A percentile compares a stretch with the other conserved stretches of the same genome.
These are phyloP conservation scores for Polia nebulosa DNA, from an alignment of 2,888 invertebrate species.

Conservation along the genomic window DNA sequence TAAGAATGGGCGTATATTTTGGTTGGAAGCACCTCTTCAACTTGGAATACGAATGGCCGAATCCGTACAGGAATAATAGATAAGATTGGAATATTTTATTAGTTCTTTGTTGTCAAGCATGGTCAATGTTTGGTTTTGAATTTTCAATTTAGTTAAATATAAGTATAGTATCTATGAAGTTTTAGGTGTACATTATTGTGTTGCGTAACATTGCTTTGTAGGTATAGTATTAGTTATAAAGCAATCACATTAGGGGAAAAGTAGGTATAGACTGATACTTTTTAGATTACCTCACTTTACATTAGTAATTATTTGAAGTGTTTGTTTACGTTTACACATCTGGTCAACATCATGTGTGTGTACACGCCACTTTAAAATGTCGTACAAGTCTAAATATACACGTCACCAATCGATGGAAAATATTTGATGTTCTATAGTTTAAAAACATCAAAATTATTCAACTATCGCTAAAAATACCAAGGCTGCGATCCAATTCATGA, in stretches of 20 bases:
- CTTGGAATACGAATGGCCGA: constrained; percentile 23
- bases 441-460: background rate
- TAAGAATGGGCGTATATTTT: constrained; percentile 48
- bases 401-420: background rate
- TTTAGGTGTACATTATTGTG: background rate
- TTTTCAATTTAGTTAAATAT: constrained; percentile 1
- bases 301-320: constrained; percentile 31
- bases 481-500: constrained; percentile 17
- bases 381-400: background rate
- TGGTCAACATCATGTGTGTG: background rate
- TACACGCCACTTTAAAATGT: background rate
- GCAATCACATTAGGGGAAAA: constrained; percentile 21
- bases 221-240: background rate
- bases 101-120: constrained; percentile 26
- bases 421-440: background rate
- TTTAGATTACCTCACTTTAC: background rate
- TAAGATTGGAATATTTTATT: constrained; percentile 53
- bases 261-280: background rate
- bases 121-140: constrained; percentile 16
- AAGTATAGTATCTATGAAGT: constrained; percentile 2
- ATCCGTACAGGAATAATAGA: constrained; percentile 43
- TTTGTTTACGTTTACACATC: constrained; percentile 15
- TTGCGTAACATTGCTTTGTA: background rate
- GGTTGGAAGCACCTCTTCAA: constrained; percentile 26
- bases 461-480: constrained; percentile 9